A percentile compares a stretch with the other conserved stretches of the same genome.
phyloP scores from a whole-genome alignment of 1,140 invertebrate genomes.

The Drosophila aff. region DNA sequence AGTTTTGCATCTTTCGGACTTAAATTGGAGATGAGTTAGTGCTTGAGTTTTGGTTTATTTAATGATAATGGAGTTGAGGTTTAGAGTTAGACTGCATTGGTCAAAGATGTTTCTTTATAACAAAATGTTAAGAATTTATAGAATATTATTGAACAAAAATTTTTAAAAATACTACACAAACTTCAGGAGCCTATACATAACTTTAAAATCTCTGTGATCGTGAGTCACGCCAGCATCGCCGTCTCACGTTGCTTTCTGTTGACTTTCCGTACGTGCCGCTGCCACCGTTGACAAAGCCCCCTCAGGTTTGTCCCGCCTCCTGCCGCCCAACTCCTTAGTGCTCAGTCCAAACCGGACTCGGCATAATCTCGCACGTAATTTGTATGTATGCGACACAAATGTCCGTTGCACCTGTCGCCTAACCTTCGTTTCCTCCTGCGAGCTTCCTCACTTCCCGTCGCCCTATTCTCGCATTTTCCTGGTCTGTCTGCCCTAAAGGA shows the following conservation, averaged over 20 bases:
- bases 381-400: slow-evolving; percentile 80
- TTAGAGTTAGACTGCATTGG: too few relatives aligned
- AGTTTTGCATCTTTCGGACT: slow-evolving; percentile 23
- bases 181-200: too few relatives aligned
- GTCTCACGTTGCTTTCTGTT: slow-evolving; percentile 7
- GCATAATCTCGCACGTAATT: slow-evolving; percentile 78
- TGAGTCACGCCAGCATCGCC: slow-evolving; percentile 23
- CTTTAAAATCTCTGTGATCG: neutral
- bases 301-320: slow-evolving; percentile 8
- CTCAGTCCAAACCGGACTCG: slow-evolving; percentile 53
- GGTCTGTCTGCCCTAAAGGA: slow-evolving; percentile 50
- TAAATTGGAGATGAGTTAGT: neutral
- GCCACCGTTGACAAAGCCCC: slow-evolving; percentile 10
- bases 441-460: neutral
- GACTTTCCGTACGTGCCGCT: slow-evolving; percentile 43
- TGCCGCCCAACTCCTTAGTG: slow-evolving; percentile 17
- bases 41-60: neutral
- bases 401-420: slow-evolving; percentile 75
- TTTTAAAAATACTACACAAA: too few relatives aligned
- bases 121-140: too few relatives aligned
- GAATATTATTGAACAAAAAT: too few relatives aligned
- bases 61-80: neutral
- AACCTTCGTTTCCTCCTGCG: slow-evolving; percentile 29
- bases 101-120: too few relatives aligned
- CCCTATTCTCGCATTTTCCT: slow-evolving; percentile 2